These are phyloP conservation scores for Oostethus manadensis DNA, from an alignment of 2,113 vertebrate species.

Conservation along the genomic window DNA sequence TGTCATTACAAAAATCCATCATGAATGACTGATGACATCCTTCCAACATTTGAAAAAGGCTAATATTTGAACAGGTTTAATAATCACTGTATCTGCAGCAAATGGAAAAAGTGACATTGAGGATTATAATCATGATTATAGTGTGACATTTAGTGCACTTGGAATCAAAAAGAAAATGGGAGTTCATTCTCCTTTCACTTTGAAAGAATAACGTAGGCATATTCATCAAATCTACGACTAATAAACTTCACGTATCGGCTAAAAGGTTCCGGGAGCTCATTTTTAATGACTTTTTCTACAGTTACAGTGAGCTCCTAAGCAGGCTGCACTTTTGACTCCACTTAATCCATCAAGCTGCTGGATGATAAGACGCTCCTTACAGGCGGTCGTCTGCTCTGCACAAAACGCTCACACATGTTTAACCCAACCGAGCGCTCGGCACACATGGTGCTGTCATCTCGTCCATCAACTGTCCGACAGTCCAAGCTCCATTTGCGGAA, in stretches of 20 bases:
- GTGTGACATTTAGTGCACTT: conserved; percentile 11
- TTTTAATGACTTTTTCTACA: conserved; percentile 24
- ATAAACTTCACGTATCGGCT: conserved; percentile 21
- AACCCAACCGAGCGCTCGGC: conserved; percentile 19
- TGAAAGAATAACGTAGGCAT: neutral
- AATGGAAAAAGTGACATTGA: conserved; percentile 3
- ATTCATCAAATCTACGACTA: neutral
- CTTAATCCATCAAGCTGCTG: conserved; percentile 29
- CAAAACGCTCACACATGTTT: conserved; percentile 15
- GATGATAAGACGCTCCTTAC: conserved; percentile 15
- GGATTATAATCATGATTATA: conserved; percentile 13
- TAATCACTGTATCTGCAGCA: neutral
- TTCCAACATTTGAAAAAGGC: too few species aligned
- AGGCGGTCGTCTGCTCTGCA: conserved; percentile 15
- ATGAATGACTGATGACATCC: too few species aligned
- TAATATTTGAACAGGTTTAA: too few species aligned
- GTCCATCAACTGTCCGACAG: conserved; percentile 20
- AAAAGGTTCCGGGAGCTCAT: conserved; percentile 32
- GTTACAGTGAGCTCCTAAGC: conserved; percentile 15
- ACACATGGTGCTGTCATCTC: neutral
- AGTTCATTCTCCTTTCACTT: conserved; percentile 1
- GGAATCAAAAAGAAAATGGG: conserved; percentile 10
- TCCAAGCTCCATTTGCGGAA: conserved; percentile 13
- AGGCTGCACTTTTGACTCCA: neutral
- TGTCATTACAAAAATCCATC: too few species aligned